These are phyloP conservation scores for Parnassius smintheus DNA, from an alignment of 2,888 invertebrate species.

Conservation along the genomic window DNA sequence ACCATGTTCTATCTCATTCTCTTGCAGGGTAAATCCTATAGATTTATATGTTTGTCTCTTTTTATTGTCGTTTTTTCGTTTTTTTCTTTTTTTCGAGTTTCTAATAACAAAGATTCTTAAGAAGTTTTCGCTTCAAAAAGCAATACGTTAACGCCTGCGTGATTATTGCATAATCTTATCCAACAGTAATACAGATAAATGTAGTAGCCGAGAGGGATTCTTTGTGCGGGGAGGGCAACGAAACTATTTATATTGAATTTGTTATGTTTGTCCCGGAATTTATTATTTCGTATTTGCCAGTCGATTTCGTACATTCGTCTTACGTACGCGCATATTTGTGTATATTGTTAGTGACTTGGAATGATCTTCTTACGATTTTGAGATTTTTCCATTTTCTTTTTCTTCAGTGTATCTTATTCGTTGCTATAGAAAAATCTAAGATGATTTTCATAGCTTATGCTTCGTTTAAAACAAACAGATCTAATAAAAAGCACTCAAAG, in stretches of 20 bases:
- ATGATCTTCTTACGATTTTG: slow-evolving; percentile 10
- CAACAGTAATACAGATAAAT: slow-evolving; percentile 46
- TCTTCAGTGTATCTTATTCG: too few species aligned
- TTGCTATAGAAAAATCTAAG: too few species aligned
- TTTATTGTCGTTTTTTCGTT: too few species aligned
- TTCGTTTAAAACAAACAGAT: too few species aligned
- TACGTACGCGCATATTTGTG: slow-evolving; percentile 23
- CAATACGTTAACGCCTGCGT: neutral
- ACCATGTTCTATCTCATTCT: too few species aligned
- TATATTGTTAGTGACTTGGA: slow-evolving; percentile 1
- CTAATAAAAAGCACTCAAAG: too few species aligned
- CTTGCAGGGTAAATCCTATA: too few species aligned
- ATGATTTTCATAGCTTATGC: too few species aligned
- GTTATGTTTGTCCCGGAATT: slow-evolving; percentile 38
- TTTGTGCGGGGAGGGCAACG: slow-evolving; percentile 33
- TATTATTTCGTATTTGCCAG: slow-evolving; percentile 39
- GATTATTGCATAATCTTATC: slow-evolving; percentile 35
- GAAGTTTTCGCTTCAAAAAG: too few species aligned
- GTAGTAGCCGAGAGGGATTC: slow-evolving; percentile 36
- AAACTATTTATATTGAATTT: slow-evolving; percentile 45
- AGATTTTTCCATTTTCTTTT: neutral
- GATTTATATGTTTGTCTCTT: too few species aligned
- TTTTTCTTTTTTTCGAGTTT: too few species aligned
- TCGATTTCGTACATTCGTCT: slow-evolving; percentile 31
- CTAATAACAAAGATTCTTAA: too few species aligned